Conservation (phyloP, 2,888 invertebrate species). For the Bombylius major region DNA sequence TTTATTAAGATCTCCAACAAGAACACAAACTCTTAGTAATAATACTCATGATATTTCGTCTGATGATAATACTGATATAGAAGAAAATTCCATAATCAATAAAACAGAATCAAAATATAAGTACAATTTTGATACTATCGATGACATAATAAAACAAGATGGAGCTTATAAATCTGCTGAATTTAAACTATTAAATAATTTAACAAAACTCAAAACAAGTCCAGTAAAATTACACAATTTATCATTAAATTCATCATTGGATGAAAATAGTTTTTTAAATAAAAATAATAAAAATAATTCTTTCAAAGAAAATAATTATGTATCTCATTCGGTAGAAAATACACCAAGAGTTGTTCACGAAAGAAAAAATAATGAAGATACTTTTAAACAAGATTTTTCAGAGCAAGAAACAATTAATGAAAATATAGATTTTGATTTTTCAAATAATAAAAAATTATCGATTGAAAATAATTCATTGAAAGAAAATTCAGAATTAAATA, state of each 20-base stretch:
- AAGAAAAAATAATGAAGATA: no score
- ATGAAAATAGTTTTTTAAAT: no score
- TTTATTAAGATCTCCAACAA: background rate
- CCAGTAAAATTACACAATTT: background rate
- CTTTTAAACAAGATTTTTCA: no score
- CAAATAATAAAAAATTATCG: no score
- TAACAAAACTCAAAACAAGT: slow-evolving; percentile 19
- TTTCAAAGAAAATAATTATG: no score
- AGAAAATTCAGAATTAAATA: no score
- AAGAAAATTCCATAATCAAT: no score
- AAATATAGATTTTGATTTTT: background rate
- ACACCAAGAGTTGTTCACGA: no score
- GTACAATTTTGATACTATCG: slow-evolving; percentile 23
- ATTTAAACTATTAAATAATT: slow-evolving; percentile 24
- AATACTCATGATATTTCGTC: background rate
- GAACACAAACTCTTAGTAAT: background rate
- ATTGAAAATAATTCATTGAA: no score
- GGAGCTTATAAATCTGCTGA: slow-evolving; percentile 23
- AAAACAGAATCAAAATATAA: slow-evolving; percentile 8
- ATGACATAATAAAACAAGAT: slow-evolving; percentile 22
- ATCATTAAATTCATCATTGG: background rate
- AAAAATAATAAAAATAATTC: no score
- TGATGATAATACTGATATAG: background rate
- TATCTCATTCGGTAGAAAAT: no score
- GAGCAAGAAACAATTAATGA: background rate